A percentile compares a stretch with the other conserved stretches of the same genome.
Conservation (phyloP, 2,113 vertebrate species). For the Varanus salvator region DNA sequence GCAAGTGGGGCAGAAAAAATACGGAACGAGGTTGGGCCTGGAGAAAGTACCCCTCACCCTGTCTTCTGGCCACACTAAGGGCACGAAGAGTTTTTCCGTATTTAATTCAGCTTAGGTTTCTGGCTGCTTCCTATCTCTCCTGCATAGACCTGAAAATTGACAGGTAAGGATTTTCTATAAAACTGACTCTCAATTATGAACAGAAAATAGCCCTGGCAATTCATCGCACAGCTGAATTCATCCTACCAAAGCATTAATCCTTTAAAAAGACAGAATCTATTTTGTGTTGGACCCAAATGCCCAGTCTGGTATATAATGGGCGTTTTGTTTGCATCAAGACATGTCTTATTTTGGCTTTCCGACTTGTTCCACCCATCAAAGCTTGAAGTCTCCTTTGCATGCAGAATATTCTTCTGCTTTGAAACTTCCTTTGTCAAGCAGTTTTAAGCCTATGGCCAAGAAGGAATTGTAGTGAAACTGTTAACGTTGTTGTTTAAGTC, state of each 20-base stretch:
- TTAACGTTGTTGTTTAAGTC: constrained; percentile 66
- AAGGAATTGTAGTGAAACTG: constrained; percentile 35
- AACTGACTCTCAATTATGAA: not conserved
- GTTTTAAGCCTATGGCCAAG: constrained; percentile 41
- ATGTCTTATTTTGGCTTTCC: not conserved
- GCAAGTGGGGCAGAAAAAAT: not conserved
- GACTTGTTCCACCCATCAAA: constrained; percentile 44
- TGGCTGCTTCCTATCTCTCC: not conserved
- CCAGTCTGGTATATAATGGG: not conserved
- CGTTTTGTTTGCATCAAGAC: not conserved
- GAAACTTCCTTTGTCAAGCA: constrained; percentile 45
- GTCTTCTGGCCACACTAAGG: not conserved
- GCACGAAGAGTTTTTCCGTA: no score
- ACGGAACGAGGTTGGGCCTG: not conserved
- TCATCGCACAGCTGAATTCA: not conserved
- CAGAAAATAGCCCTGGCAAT: not conserved
- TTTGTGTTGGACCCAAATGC: not conserved
- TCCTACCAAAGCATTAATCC: not conserved
- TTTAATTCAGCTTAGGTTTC: not conserved
- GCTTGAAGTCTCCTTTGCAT: not conserved
- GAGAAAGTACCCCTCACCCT: not conserved
- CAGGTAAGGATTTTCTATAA: not conserved
- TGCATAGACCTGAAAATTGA: not conserved
- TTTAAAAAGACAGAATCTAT: not conserved
- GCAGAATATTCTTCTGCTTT: constrained; percentile 27